These are phyloP conservation scores for Phalacrocorax pelagicus DNA, from an alignment of 2,113 vertebrate genomes.

Conservation along the genomic window DNA sequence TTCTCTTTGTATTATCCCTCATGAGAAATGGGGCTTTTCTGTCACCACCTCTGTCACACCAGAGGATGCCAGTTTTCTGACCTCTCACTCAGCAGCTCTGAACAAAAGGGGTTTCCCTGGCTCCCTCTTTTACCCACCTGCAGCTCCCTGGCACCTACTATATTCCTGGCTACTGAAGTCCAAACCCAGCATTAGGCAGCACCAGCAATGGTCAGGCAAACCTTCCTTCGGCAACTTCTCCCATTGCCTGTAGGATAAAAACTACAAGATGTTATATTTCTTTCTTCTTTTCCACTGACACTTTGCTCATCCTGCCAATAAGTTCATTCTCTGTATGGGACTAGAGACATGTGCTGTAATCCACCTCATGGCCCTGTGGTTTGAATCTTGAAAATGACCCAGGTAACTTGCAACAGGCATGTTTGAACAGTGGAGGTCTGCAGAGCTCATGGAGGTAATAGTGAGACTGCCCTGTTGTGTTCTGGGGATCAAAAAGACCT, in stretches of 20 bases:
- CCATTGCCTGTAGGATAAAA: neutral
- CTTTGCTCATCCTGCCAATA: neutral
- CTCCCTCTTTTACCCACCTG: neutral
- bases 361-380: rapidly evolving
- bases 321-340: rapidly evolving
- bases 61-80: neutral
- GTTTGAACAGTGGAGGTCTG: neutral
- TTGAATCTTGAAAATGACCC: neutral
- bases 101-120: neutral
- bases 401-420: neutral
- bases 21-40: neutral
- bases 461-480: neutral
- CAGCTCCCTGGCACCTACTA: neutral
- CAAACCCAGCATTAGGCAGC: neutral
- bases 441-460: neutral
- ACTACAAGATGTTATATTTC: neutral
- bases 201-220: neutral
- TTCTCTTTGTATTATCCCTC: neutral
- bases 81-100: neutral
- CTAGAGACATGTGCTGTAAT: neutral
- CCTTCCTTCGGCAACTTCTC: neutral
- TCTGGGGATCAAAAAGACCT: neutral
- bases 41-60: neutral
- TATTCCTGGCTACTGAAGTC: neutral
- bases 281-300: neutral